Evolutionary conservation across 2,888 invertebrate genomes (phyloP), one percentile per base, ranked within the genome.

Genomic region (Eledone cirrhosa): DNA sequence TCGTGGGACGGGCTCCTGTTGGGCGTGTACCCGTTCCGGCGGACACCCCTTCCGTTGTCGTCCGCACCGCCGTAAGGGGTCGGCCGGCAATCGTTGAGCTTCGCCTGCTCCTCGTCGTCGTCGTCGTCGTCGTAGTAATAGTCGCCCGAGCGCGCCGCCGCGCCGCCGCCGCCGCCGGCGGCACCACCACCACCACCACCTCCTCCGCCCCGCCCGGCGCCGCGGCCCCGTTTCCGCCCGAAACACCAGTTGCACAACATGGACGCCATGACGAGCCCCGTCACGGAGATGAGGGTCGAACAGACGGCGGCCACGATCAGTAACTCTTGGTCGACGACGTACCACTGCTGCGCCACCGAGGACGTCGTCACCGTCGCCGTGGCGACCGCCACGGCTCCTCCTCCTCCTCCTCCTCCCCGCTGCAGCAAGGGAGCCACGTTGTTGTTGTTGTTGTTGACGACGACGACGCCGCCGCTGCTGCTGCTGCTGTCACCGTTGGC

Each of bases 191-290:
- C 47, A n/a, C 47, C 31, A 24, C 47, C 75, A 41, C 47, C 27
- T 8, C 24, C 13, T 22, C 27, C 24, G 14, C 29, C 47, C 16
- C 47, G 47, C 24, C 24, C 76, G 29, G 11, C 27, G 11, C 27
- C 33, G 24, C 47, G 47, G 14, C 29, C 33, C 24, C 47, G 33
- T 16, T 76, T 48, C 41, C 48, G 47, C 3, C 76, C 48, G 27
- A 76, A 76, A 47, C 76, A 76, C 76, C 76, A 76, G 76, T 47
- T 76, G 29, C 76, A 76, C 13, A 76, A 24, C 48, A 76, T 48
- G 48, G 76, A 41, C 19, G 76, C 76, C 76, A 76, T 76, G 2
- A 76, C 47, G 1, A 76, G 48, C 3, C 76, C 76, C 1, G 76
- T 48, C 19, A 76, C 48, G 29, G 76, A 76, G 29, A 76, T 76